Base-by-base conservation (phyloP, 2,888 invertebrate species). In the Holacanthella duospinosa region DNA sequence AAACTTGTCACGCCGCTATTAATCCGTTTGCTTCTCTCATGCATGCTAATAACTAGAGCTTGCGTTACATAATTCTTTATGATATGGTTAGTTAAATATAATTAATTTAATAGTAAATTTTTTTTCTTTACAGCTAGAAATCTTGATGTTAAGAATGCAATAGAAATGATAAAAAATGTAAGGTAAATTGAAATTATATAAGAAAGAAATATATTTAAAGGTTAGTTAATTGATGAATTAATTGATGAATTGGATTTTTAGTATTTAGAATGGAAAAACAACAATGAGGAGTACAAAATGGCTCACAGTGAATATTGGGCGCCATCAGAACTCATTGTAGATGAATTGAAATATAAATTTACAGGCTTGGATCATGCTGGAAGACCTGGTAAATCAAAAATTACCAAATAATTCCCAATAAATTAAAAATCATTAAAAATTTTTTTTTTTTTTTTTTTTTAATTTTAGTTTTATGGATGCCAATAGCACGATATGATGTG, bases 281-380 rank as follows among this genome's bases (percentile, higher is more conserved):
- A 48, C 6, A 48, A 48, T 48, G 48, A 48, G n/a, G 48, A 48
- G 16, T 48, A 48, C 21, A 9, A 48, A 48, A 9, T 48, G 6
- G 48, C 48, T n/a, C 21, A n/a, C n/a, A 21, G 48, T n/a, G 48
- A 21, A 9, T n/a, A 48, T 4, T n/a, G 12, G 19, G 4, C 48
- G 4, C 48, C 48, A 6, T 26, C 55, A 6, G 9, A 12, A 29
- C 4, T 53, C 9, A 26, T 56, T 29, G 55, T 25, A 27, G 16
- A 61, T 58, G 26, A 43, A 43, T 43, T 58, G 29, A 29, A 43
- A 62, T 59, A 36, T 26, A 62, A 27, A 61, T 43, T 21, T 43
- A 62, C 56, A 4, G 43, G 48, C 19, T 29, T 28, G 29, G 55
- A 55, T 29, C 6, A 16, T 29, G 27, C 4, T 16, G 55, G 55